Base-by-base conservation (phyloP, 2,888 invertebrate genomes). In the Lobophora halterata region DNA sequence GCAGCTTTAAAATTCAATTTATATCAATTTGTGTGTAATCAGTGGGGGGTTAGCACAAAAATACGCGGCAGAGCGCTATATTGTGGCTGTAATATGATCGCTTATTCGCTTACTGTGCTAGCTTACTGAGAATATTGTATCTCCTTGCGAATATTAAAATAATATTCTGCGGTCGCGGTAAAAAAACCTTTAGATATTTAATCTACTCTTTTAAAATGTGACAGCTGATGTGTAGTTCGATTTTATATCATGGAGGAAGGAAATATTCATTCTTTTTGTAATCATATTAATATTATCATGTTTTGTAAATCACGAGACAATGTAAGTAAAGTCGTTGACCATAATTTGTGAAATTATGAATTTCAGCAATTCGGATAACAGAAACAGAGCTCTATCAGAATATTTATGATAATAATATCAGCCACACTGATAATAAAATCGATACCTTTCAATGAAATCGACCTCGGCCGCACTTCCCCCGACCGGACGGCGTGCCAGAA, bases 1-100 rank as follows among this genome's bases (percentile, higher is more conserved):
- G 77, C 70, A 69, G 83, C 75, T 82, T 85, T 83, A 77, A 85
- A 82, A 86, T 85, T 81, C 85, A 85, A 86, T 86, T 87, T 85
- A 78, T 87, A 76, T 79, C 87, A 86, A 86, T 87, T 87, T 86
- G 77, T 69, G 70, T 71, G 79, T 81, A 87, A 86, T 86, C 85
- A 82, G 71, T 63, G 64, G 66, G 70, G 71, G 79, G 71, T 65
- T 71, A 73, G 71, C 63, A 71, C 76, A 81, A 85, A 86, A 86
- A 85, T 83, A 82, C 75, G 74, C 62, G 58, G n/a, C n/a, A n/a
- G 52, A 51, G 63, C 67, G 65, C 65, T 72, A 65, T 72, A 72
- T 71, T 68, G 66, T 59, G 55, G 49, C 13, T 42, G 62, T 63
- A 67, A 68, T 61, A 61, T 63, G 65, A 72, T 68, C 69, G 71